Evolutionary conservation across 2,888 invertebrate genomes (phyloP).

Genomic region (Hypomecis atomaria): DNA sequence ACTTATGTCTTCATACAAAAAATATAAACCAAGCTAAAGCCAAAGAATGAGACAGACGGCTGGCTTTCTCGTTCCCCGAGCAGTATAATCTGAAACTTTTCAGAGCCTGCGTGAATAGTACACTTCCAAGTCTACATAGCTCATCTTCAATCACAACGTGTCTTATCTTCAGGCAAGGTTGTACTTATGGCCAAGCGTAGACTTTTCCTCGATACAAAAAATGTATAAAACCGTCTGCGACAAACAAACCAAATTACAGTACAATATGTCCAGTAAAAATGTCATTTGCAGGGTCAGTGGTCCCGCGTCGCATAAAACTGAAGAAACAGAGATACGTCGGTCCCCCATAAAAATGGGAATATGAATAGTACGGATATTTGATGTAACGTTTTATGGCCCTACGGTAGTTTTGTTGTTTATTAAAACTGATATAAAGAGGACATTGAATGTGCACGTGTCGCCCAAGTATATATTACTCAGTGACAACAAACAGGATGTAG

Average conservation of each 20-base stretch:
- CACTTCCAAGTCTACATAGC: too few relatives aligned
- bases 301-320: slow-evolving; percentile 68
- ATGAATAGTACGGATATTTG: slow-evolving; percentile 75
- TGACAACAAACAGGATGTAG: neutral
- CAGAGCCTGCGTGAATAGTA: too few relatives aligned
- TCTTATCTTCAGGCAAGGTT: too few relatives aligned
- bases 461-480: neutral
- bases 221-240: slow-evolving; percentile 27
- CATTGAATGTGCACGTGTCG: slow-evolving; percentile 42
- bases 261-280: slow-evolving; percentile 57
- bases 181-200: too few relatives aligned
- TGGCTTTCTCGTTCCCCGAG: too few relatives aligned
- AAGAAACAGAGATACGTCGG: slow-evolving; percentile 72
- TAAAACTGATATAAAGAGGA: slow-evolving; percentile 53
- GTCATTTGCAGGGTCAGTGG: slow-evolving; percentile 62
- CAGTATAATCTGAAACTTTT: too few relatives aligned
- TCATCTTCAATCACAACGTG: too few relatives aligned
- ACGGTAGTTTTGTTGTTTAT: slow-evolving; percentile 67
- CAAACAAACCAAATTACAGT: slow-evolving; percentile 55
- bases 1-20: too few relatives aligned
- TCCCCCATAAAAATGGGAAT: slow-evolving; percentile 73
- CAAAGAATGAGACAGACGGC: too few relatives aligned
- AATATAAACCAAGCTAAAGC: too few relatives aligned
- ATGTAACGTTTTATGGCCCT: slow-evolving; percentile 69
- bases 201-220: too few relatives aligned